These are phyloP conservation scores for Aethina tumida DNA, from an alignment of 1,140 invertebrate genomes.

Conservation along the genomic window DNA sequence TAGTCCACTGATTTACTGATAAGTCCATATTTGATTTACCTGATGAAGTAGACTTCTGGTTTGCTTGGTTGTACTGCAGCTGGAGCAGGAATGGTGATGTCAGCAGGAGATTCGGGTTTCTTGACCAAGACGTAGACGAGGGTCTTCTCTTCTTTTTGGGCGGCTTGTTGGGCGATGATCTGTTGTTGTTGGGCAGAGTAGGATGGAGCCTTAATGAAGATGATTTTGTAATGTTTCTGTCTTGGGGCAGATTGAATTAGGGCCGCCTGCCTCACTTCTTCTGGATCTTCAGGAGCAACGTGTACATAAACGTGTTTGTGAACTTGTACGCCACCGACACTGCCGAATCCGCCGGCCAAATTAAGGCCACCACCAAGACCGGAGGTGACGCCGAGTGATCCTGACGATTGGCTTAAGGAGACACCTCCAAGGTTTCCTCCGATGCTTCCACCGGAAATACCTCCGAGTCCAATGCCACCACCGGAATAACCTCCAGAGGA, in stretches of 20 bases:
- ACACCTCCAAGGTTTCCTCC: neutral
- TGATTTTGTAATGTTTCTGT: conserved; percentile 81
- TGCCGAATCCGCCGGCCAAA: neutral
- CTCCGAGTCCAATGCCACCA: neutral
- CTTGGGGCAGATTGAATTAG: conserved; percentile 46
- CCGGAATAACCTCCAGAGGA: conserved; percentile 2
- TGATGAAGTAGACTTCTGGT: conserved; percentile 80
- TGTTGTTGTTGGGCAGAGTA: conserved; percentile 63
- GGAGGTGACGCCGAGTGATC: neutral
- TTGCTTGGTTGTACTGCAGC: conserved; percentile 72
- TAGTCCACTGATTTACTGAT: no score
- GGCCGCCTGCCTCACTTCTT: conserved; percentile 47
- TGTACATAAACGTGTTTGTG: conserved; percentile 74
- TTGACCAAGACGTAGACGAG: conserved; percentile 80
- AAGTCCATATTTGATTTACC: no score
- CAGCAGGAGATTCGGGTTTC: conserved; percentile 72
- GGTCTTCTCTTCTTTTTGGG: conserved; percentile 79
- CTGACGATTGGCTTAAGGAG: no score
- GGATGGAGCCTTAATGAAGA: conserved; percentile 82
- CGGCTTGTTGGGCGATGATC: conserved; percentile 61
- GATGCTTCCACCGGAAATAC: neutral
- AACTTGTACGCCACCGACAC: conserved; percentile 20
- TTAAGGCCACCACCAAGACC: conserved; percentile 3
- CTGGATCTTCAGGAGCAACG: conserved; percentile 59
- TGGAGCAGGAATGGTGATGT: conserved; percentile 68